These are phyloP conservation scores for Acanthosepion lycidas DNA, from an alignment of 2,888 invertebrate genomes.

Conservation along the genomic window DNA sequence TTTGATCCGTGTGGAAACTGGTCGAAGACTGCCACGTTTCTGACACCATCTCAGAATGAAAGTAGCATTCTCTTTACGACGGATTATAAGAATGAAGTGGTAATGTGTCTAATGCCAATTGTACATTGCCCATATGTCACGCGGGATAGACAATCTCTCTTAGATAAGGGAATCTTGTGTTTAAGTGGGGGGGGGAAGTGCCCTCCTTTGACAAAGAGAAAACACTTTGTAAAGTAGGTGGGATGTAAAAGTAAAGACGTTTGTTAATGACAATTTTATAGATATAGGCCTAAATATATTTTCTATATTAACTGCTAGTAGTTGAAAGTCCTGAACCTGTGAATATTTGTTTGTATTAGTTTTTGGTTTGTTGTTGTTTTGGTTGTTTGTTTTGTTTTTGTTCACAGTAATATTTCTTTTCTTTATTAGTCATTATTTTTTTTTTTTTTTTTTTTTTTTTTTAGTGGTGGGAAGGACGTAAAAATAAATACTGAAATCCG, in stretches of 20 bases:
- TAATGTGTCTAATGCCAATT: constrained; percentile 13
- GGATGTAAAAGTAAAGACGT: not conserved
- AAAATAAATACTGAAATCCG: too few species aligned
- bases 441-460: too few species aligned
- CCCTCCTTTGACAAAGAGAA: not conserved
- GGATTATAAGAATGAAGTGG: not conserved
- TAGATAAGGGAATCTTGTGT: not conserved
- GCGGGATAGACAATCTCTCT: not conserved
- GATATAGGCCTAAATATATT: not conserved
- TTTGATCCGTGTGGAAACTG: not conserved
- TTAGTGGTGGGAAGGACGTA: too few species aligned
- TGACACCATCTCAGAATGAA: not conserved
- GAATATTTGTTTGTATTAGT: not conserved
- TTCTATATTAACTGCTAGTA: not conserved
- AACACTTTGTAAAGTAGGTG: not conserved
- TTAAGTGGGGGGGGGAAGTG: not conserved
- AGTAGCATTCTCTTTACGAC: not conserved
- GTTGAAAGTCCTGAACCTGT: not conserved
- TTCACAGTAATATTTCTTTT: not conserved
- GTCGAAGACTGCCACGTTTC: not conserved
- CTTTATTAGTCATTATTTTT: not conserved
- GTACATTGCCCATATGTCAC: not conserved
- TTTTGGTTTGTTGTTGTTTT: not conserved
- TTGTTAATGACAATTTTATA: not conserved
- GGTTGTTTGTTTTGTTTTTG: too few species aligned